These are phyloP conservation scores for Trogon surrucura DNA, from an alignment of 2,113 vertebrate genomes.

Conservation along the genomic window DNA sequence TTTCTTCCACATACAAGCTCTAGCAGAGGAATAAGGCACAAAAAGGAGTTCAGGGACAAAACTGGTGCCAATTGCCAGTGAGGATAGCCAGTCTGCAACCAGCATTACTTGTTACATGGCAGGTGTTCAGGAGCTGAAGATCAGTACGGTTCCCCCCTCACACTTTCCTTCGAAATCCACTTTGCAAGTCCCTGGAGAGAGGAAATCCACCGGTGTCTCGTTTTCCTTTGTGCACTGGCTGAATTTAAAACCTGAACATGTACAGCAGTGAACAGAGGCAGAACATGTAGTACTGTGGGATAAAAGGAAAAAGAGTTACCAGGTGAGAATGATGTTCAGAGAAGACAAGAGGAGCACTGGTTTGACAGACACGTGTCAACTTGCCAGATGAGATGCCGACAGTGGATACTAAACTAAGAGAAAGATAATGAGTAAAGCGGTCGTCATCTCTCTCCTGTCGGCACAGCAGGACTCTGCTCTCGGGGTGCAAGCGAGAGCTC, in stretches of 20 bases:
- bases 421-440: neutral
- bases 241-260: neutral
- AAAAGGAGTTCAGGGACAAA: neutral
- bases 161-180: neutral
- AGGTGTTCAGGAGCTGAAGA: neutral
- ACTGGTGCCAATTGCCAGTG: fast-evolving
- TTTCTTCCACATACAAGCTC: neutral
- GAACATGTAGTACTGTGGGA: neutral
- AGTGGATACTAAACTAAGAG: fast-evolving
- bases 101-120: no score
- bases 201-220: neutral
- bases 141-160: no score
- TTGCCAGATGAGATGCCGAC: neutral
- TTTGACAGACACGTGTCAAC: neutral
- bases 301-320: neutral
- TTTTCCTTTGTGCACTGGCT: neutral
- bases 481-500: neutral
- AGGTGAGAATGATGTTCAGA: neutral
- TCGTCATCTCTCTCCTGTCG: neutral
- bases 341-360: neutral
- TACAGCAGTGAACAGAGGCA: neutral
- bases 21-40: neutral
- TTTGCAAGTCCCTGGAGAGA: neutral
- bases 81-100: neutral
- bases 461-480: neutral